Conservation (phyloP, 2,888 invertebrate genomes). For the Iselma pallidipennis region DNA sequence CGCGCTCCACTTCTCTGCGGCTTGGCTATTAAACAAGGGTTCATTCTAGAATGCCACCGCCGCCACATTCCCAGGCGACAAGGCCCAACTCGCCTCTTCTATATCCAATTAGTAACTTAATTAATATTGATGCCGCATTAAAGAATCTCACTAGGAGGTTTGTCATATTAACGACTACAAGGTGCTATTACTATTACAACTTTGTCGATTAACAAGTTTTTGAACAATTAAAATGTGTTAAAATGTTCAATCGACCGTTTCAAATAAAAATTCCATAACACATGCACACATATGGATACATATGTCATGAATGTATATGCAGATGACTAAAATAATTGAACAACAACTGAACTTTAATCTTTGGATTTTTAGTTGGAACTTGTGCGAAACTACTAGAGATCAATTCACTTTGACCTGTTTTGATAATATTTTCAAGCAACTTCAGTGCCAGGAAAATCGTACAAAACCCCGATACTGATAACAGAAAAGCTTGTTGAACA, state of each 20-base stretch:
- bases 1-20: conserved; percentile 43
- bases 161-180: conserved; percentile 29
- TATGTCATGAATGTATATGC: no score
- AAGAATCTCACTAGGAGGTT: conserved; percentile 34
- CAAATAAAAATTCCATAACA: no score
- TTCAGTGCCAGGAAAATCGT: background rate
- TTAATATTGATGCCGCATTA: conserved; percentile 45
- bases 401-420: no score
- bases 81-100: conserved; percentile 42
- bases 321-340: no score
- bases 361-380: no score
- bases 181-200: background rate
- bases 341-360: no score
- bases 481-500: background rate
- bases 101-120: conserved; percentile 47
- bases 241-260: background rate
- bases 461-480: background rate
- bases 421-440: background rate
- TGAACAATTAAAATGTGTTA: background rate
- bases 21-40: conserved; percentile 48
- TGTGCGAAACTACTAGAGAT: no score
- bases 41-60: conserved; percentile 36
- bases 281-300: no score
- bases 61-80: conserved; percentile 40
- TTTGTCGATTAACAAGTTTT: background rate